A percentile compares a stretch with the other conserved stretches of the same genome.
These are phyloP conservation scores for Rhogogaster chlorosoma DNA, from an alignment of 2,888 invertebrate species.

Conservation along the genomic window DNA sequence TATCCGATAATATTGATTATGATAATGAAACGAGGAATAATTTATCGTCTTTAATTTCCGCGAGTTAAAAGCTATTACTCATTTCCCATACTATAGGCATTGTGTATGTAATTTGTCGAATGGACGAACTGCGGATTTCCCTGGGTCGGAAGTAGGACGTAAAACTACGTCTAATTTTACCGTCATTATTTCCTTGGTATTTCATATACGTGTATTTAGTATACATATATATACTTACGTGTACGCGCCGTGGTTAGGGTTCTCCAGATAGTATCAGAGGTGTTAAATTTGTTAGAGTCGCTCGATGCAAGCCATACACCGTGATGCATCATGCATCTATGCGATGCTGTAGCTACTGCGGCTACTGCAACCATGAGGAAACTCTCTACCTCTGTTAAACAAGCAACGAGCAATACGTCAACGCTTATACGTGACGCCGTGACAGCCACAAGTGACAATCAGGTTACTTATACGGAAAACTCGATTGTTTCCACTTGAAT, in stretches of 20 bases:
- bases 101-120: not conserved
- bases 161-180: constrained; percentile 15
- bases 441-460: not conserved
- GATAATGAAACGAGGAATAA: not conserved
- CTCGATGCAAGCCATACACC: not conserved
- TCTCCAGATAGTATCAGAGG: constrained; percentile 31
- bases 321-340: not conserved
- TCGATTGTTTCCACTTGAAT: not conserved
- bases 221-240: not conserved
- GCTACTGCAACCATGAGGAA: not conserved
- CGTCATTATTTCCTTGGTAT: constrained; percentile 15
- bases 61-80: not conserved
- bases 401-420: not conserved
- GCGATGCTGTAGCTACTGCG: not conserved
- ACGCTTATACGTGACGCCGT: not conserved
- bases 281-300: constrained; percentile 32
- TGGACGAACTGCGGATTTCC: not conserved
- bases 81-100: not conserved
- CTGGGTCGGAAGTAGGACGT: not conserved
- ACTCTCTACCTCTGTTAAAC: not conserved
- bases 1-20: not conserved
- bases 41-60: constrained; percentile 1
- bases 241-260: not conserved
- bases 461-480: not conserved
- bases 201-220: not conserved